Conservation (phyloP, 2,888 invertebrate species). For the Lepas anatifera region DNA sequence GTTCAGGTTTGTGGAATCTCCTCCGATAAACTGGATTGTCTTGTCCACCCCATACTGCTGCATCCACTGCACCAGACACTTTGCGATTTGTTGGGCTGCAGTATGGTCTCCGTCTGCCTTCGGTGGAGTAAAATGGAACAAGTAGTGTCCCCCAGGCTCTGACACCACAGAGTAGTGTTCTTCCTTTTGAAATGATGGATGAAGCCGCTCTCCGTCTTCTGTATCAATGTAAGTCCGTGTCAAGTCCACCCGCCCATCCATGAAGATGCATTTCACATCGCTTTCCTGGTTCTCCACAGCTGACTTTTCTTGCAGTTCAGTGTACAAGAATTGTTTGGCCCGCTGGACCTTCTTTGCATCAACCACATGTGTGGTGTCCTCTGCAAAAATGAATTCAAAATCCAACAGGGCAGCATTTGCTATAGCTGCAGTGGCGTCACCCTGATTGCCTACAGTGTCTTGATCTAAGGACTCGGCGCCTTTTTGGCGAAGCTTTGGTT, state of each 20-base stretch:
- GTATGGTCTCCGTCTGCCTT: background rate
- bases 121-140: background rate
- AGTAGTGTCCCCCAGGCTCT: background rate
- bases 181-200: background rate
- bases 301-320: background rate
- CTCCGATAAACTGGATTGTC: background rate
- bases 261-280: background rate
- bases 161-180: background rate
- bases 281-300: background rate
- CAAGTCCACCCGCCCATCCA: background rate
- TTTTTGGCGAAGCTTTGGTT: background rate
- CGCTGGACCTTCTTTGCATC: background rate
- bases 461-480: no score
- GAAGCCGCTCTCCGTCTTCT: background rate
- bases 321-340: background rate
- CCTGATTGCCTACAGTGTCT: no score
- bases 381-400: background rate
- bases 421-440: background rate
- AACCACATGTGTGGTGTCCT: background rate
- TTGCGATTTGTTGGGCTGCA: background rate
- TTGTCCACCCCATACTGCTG: background rate
- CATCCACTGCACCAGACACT: background rate
- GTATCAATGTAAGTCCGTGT: background rate
- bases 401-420: background rate
- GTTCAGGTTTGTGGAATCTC: background rate